phyloP scores from a whole-genome alignment of 1,140 invertebrate genomes.

The Drosophila punjabiensis region DNA sequence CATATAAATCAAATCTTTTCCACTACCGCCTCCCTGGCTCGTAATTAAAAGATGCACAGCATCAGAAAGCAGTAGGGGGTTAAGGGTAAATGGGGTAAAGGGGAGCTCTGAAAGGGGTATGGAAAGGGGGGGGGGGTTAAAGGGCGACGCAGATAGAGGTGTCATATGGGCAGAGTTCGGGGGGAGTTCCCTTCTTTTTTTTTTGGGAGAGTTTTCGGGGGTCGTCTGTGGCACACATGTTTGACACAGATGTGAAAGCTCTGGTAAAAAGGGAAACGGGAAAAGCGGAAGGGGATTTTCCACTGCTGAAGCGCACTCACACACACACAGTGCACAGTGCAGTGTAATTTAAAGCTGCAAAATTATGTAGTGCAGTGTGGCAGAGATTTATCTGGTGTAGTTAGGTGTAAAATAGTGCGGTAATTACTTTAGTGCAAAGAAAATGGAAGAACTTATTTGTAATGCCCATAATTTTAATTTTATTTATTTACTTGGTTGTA shows the following conservation, averaged over 20 bases:
- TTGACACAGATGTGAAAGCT: constrained; percentile 43
- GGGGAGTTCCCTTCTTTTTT: neutral
- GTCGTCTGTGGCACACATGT: constrained; percentile 36
- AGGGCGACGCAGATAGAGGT: constrained; percentile 14
- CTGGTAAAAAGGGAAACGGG: constrained; percentile 16
- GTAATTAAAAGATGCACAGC: constrained; percentile 59
- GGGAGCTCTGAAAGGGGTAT: neutral
- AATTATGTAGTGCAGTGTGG: constrained; percentile 34
- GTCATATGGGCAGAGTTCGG: neutral
- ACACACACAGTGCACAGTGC: neutral
- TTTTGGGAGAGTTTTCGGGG: constrained; percentile 21
- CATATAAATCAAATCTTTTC: constrained; percentile 71
- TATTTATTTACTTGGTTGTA: neutral
- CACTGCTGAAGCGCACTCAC: neutral
- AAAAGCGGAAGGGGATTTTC: constrained; percentile 21
- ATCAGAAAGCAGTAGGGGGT: constrained; percentile 38
- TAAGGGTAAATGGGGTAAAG: neutral
- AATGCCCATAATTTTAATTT: neutral
- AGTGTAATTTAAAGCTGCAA: constrained; percentile 29
- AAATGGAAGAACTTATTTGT: constrained; percentile 1
- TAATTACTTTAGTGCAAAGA: constrained; percentile 21
- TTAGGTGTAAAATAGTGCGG: constrained; percentile 36
- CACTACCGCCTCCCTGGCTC: constrained; percentile 31
- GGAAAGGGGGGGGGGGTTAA: neutral
- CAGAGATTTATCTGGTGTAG: constrained; percentile 36